Conservation (phyloP, 2,113 vertebrate species). For the Saimiri boliviensis region DNA sequence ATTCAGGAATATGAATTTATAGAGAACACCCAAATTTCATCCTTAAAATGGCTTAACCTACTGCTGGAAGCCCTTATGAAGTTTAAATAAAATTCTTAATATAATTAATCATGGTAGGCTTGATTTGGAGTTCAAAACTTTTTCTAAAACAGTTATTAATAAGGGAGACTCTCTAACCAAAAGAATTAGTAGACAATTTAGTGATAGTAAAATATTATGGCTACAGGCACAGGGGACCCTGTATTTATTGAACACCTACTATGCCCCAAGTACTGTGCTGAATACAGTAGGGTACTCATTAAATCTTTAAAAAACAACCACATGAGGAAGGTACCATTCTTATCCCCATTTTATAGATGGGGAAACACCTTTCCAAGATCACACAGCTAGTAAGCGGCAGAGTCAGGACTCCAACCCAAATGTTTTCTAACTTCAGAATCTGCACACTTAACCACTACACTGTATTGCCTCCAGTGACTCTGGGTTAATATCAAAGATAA, state of each 20-base stretch:
- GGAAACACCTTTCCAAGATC: constrained; percentile 54
- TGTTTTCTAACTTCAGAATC: constrained; percentile 58
- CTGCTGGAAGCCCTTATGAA: not conserved
- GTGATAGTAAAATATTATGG: constrained; percentile 18
- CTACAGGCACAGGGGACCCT: not conserved
- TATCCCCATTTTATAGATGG: constrained; percentile 40
- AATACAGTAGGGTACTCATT: constrained; percentile 7
- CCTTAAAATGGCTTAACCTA: not conserved
- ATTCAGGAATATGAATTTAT: not conserved
- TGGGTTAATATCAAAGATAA: constrained; percentile 32
- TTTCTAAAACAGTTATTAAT: constrained; percentile 32
- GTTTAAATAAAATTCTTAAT: constrained; percentile 40
- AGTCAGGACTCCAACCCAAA: constrained; percentile 58
- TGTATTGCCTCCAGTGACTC: constrained; percentile 44
- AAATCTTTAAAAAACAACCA: constrained; percentile 53
- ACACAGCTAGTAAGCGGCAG: constrained; percentile 20
- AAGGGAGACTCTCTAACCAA: not conserved
- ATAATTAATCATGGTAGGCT: not conserved
- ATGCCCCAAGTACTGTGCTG: not conserved
- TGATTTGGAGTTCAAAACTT: not conserved
- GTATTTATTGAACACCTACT: constrained; percentile 12
- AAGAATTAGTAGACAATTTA: constrained; percentile 29
- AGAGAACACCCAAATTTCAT: constrained; percentile 25
- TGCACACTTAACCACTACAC: constrained; percentile 49
- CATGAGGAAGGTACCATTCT: not conserved